These are phyloP conservation scores for Mesembrinibis cayennensis DNA, from an alignment of 2,113 vertebrate species.

Conservation along the genomic window DNA sequence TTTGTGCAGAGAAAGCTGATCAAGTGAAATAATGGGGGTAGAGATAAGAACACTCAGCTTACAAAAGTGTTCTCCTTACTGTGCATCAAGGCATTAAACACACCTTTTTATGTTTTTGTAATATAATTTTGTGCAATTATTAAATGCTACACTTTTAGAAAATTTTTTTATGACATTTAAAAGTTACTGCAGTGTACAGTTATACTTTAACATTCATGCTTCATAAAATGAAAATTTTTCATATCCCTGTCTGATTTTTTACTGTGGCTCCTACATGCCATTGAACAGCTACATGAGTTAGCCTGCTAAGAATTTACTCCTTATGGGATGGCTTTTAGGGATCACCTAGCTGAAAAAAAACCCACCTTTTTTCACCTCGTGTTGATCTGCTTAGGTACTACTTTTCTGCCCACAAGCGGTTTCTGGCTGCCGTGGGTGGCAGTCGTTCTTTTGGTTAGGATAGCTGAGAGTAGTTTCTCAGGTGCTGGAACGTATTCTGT, in stretches of 20 bases:
- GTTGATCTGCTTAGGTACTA: not conserved
- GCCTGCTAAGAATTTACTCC: not conserved
- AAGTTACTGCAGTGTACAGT: not conserved
- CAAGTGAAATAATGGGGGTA: not conserved
- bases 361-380: not conserved
- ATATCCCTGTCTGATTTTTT: not conserved
- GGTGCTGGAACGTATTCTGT: no score
- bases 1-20: not conserved
- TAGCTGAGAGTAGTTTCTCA: not conserved
- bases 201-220: not conserved
- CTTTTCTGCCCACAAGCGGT: not conserved
- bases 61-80: not conserved
- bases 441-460: not conserved
- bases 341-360: not conserved
- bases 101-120: not conserved
- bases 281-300: not conserved
- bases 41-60: not conserved
- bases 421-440: not conserved
- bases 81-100: not conserved
- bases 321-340: not conserved
- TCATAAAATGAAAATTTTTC: not conserved
- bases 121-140: not conserved
- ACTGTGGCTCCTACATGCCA: not conserved
- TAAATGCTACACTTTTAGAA: not conserved
- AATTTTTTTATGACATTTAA: not conserved